Base-by-base conservation (phyloP, 1,140 invertebrate species). In the Theocolax elegans region DNA sequence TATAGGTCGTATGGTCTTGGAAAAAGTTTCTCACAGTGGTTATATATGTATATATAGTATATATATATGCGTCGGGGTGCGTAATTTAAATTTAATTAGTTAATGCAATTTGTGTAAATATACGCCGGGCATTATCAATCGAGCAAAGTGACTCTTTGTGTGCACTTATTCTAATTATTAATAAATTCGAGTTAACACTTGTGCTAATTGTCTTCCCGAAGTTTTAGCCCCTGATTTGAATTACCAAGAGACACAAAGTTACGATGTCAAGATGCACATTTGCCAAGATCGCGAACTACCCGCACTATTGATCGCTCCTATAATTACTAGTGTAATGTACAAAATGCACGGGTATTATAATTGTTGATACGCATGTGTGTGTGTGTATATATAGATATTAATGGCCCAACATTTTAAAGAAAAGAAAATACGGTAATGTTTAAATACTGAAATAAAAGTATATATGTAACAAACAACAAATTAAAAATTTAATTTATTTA, bases 261-360 rank as follows among this genome's bases (percentile, higher is more conserved):
- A 53, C 48, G 23, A 42, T 29, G 49, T 56, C 64, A 40, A 66
- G 40, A 54, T 44, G 64, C 40, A 31, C 64, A 31, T 56, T 44
- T 49, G 48, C 53, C 49, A 49, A 65, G 62, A 65, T 65, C 23
- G 19, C 21, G 42, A 51, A 54, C 51, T 42, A 29, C 49, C 31
- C n/a, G n/a, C n/a, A 44, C 49, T 42, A 66, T 66, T 46, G 51
- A 66, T 54, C 49, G 53, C 40, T 54, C 13, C 13, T 29, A 54
- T 44, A 66, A 66, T 66, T 66, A 29, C 49, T 19, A 66, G 19
- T 51, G 51, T 66, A 27, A 27, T n/a, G 7, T 29, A 13, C 49
- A 15, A 51, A n/a, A n/a, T n/a, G n/a, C n/a, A n/a, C n/a, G n/a
- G n/a, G n/a, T n/a, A n/a, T n/a, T n/a, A n/a, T n/a, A n/a, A n/a